A percentile compares a stretch with the other conserved stretches of the same genome.
phyloP scores from a whole-genome alignment of 2,797 vertebrate genomes.

The Pipistrellus pipistrellus region DNA sequence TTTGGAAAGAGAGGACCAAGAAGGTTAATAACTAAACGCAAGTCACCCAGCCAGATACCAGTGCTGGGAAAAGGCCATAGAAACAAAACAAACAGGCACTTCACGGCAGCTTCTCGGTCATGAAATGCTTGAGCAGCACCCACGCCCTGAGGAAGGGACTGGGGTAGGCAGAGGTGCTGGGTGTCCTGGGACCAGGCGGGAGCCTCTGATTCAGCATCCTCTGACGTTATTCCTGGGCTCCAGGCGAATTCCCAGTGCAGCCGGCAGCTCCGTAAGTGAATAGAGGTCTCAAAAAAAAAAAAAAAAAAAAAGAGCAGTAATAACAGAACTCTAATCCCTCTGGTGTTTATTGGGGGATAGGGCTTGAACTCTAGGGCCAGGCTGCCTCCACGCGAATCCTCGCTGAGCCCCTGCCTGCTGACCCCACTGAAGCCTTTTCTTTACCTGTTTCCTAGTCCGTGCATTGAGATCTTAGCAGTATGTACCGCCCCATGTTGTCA shows the following conservation, averaged over 20 bases:
- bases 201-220: not conserved
- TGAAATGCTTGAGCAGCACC: not conserved
- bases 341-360: constrained; percentile 9
- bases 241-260: constrained; percentile 61
- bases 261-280: constrained; percentile 56
- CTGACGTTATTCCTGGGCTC: constrained; percentile 51
- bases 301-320: constrained; percentile 53
- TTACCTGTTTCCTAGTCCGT: not conserved
- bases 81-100: not conserved
- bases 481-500: not conserved
- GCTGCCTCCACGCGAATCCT: constrained; percentile 41
- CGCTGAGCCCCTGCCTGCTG: not conserved
- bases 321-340: constrained; percentile 58
- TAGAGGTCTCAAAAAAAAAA: constrained; percentile 45
- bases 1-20: not conserved
- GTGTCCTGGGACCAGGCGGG: not conserved
- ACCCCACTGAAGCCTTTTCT: not conserved
- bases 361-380: constrained; percentile 47
- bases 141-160: not conserved
- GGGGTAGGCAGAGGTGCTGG: not conserved
- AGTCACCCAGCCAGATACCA: not conserved
- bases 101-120: not conserved
- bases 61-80: not conserved
- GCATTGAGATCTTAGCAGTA: not conserved
- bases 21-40: not conserved